A percentile compares a stretch with the other conserved stretches of the same genome.
phyloP scores from a whole-genome alignment of 2,888 invertebrate species.

The Microctonus hyperodae region DNA sequence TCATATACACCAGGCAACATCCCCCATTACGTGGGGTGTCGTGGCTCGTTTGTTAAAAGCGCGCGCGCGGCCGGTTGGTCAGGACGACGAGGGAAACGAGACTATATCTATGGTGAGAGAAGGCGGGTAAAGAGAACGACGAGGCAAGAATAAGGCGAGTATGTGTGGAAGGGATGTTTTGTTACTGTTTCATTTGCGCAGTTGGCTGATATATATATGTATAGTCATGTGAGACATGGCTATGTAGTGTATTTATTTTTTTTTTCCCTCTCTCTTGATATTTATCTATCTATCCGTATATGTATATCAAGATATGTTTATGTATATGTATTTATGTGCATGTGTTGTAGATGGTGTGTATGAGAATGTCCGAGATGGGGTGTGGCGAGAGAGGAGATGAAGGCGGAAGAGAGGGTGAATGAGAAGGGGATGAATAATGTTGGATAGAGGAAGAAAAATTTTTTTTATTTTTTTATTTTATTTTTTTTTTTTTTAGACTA shows the following conservation, averaged over 20 bases:
- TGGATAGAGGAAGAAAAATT: slow-evolving; percentile 38
- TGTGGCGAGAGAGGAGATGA: slow-evolving; percentile 34
- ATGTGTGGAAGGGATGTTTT: slow-evolving; percentile 48
- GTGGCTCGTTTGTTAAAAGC: slow-evolving; percentile 58
- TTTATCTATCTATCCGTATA: too few species aligned
- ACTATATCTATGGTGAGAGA: slow-evolving; percentile 20
- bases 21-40: slow-evolving; percentile 57
- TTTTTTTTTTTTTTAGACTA: too few species aligned
- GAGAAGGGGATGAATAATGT: slow-evolving; percentile 22
- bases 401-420: slow-evolving; percentile 15
- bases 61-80: slow-evolving; percentile 40
- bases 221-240: too few species aligned
- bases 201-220: slow-evolving; percentile 33
- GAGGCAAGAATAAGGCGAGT: slow-evolving; percentile 10
- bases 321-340: slow-evolving; percentile 37
- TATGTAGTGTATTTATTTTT: too few species aligned
- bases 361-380: slow-evolving; percentile 26
- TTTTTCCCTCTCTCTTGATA: too few species aligned
- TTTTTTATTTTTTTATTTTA: too few species aligned
- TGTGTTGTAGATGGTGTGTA: slow-evolving; percentile 30
- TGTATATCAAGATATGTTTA: slow-evolving; percentile 30
- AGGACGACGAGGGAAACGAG: slow-evolving; percentile 35
- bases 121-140: slow-evolving; percentile 13
- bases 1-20: slow-evolving; percentile 51
- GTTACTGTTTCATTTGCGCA: slow-evolving; percentile 55